phyloP scores from a whole-genome alignment of 2,113 vertebrate genomes.

The Cottus gobio region DNA sequence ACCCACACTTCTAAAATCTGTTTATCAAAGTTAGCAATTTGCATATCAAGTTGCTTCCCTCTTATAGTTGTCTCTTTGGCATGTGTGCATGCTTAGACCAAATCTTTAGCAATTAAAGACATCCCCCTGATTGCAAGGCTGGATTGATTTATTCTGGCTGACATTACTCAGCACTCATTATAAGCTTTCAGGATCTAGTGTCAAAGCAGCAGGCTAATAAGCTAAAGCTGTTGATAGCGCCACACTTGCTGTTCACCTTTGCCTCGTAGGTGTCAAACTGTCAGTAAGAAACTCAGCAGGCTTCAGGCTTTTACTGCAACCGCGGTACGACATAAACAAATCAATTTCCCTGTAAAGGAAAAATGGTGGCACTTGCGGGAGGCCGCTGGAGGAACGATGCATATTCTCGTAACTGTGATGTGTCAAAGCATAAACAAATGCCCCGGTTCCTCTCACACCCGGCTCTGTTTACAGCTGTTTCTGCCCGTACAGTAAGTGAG shows the following conservation, averaged over 20 bases:
- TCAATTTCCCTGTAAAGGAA: conserved; percentile 49
- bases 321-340: conserved; percentile 53
- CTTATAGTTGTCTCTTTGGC: not conserved
- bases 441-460: conserved; percentile 40
- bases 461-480: conserved; percentile 67
- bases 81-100: not conserved
- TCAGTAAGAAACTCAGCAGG: conserved; percentile 58
- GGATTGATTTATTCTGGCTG: conserved; percentile 59
- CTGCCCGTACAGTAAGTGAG: conserved; percentile 65
- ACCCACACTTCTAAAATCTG: not conserved
- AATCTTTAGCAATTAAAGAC: conserved; percentile 37
- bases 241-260: conserved; percentile 70
- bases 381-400: conserved; percentile 24
- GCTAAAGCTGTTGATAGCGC: conserved; percentile 71
- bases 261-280: conserved; percentile 68
- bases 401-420: conserved; percentile 45
- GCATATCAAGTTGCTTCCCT: not conserved
- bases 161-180: conserved; percentile 60
- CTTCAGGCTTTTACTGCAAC: conserved; percentile 54
- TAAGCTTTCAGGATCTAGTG: conserved; percentile 55
- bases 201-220: conserved; percentile 72
- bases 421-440: conserved; percentile 70
- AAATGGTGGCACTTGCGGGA: conserved; percentile 34
- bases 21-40: not conserved
- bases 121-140: conserved; percentile 25